A percentile compares a stretch with the other conserved stretches of the same genome.
Conservation (phyloP, 64 coral and sea anemone species). For the Montipora foliosa region DNA sequence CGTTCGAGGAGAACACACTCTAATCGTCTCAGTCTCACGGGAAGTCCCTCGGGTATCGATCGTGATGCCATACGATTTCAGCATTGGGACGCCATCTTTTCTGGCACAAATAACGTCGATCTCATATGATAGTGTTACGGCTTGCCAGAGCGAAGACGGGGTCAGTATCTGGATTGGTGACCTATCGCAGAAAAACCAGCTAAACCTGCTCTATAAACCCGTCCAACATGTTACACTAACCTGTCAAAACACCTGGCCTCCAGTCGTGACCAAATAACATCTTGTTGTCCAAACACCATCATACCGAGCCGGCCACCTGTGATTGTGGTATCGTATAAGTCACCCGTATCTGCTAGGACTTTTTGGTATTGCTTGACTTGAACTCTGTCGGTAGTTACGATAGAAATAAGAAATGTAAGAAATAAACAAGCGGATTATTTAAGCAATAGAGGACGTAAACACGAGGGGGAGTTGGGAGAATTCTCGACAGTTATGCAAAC, state of each 20-base stretch:
- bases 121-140: too few relatives aligned
- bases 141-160: too few relatives aligned
- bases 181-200: too few relatives aligned
- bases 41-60: too few relatives aligned
- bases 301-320: constrained; percentile 76
- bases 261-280: constrained; percentile 85
- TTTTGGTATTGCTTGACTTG: constrained; percentile 59
- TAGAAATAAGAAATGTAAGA: neutral
- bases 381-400: constrained; percentile 24
- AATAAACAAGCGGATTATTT: neutral
- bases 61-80: too few relatives aligned
- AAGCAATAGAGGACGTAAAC: neutral
- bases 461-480: too few relatives aligned
- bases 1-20: too few relatives aligned
- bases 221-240: constrained; percentile 24
- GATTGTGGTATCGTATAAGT: constrained; percentile 64
- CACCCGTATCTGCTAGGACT: constrained; percentile 64
- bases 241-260: constrained; percentile 70
- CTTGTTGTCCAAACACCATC: constrained; percentile 82
- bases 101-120: too few relatives aligned
- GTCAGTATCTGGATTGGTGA: too few relatives aligned
- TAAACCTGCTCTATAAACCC: neutral
- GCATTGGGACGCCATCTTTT: too few relatives aligned
- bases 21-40: too few relatives aligned
- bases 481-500: too few relatives aligned